Evolutionary conservation across 2,113 vertebrate genomes (phyloP).

Genomic region (Bothrops jararaca): DNA sequence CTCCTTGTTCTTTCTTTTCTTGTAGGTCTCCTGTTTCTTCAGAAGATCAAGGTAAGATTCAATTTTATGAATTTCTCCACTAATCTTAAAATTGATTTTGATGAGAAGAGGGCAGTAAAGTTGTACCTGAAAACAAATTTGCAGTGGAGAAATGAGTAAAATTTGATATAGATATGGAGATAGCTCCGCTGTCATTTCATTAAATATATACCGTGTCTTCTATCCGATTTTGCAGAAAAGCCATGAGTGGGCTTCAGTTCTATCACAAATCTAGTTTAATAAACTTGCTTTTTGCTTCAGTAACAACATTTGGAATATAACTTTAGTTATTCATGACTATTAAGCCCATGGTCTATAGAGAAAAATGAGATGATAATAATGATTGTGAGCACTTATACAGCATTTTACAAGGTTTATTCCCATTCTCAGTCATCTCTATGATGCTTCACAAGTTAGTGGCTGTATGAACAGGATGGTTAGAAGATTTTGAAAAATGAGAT

Average conservation of each 20-base stretch:
- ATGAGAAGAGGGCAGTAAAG: neutral
- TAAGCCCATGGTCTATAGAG: neutral
- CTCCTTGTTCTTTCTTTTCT: slow-evolving; percentile 64
- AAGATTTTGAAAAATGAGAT: too few species aligned
- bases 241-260: neutral
- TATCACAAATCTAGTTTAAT: neutral
- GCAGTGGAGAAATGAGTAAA: slow-evolving; percentile 19
- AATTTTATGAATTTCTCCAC: slow-evolving; percentile 27
- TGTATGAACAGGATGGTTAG: neutral
- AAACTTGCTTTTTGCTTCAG: slow-evolving; percentile 29
- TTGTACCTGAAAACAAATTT: slow-evolving; percentile 1
- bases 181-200: slow-evolving; percentile 10
- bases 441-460: neutral
- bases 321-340: neutral
- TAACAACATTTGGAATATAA: slow-evolving; percentile 6
- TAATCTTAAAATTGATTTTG: slow-evolving; percentile 32
- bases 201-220: slow-evolving; percentile 12
- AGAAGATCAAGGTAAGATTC: slow-evolving; percentile 77
- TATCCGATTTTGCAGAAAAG: neutral
- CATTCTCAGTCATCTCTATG: neutral
- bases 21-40: slow-evolving; percentile 75
- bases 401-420: neutral
- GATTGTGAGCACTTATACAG: neutral
- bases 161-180: slow-evolving; percentile 10
- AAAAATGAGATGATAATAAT: neutral